Percentiles rank a stretch among this genome's conserved stretches.
These are phyloP conservation scores for Solea solea DNA, from an alignment of 2,113 vertebrate species.

Conservation along the genomic window DNA sequence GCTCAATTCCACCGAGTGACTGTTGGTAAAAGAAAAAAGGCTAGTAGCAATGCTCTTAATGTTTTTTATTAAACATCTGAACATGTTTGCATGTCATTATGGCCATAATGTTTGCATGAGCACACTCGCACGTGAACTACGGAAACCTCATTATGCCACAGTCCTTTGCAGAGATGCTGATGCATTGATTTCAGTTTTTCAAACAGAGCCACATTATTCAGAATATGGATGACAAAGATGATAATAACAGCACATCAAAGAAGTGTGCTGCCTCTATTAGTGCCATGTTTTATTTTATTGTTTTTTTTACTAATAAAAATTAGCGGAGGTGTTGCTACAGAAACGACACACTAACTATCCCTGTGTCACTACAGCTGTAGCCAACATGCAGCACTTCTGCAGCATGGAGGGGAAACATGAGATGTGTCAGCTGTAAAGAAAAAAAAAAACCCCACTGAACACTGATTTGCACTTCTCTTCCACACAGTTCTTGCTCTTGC, in stretches of 20 bases:
- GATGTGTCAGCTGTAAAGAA: slow-evolving; percentile 31
- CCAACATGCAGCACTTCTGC: slow-evolving; percentile 7
- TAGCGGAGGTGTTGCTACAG: not conserved
- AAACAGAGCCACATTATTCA: slow-evolving; percentile 2
- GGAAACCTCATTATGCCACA: slow-evolving; percentile 14
- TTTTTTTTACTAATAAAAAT: too few species aligned
- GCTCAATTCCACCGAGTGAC: slow-evolving; percentile 54
- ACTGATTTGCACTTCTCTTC: slow-evolving; percentile 20
- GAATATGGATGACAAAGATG: slow-evolving; percentile 6
- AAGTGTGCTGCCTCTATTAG: not conserved
- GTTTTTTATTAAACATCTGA: slow-evolving; percentile 71
- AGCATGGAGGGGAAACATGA: slow-evolving; percentile 28
- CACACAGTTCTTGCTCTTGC: slow-evolving; percentile 32
- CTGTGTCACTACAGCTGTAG: slow-evolving; percentile 6
- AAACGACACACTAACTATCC: not conserved
- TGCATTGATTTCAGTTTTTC: slow-evolving; percentile 29
- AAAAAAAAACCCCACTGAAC: slow-evolving; percentile 17
- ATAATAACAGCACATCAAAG: slow-evolving; percentile 5
- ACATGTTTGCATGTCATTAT: slow-evolving; percentile 42
- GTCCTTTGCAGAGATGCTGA: not conserved
- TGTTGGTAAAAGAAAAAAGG: slow-evolving; percentile 64
- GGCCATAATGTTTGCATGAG: slow-evolving; percentile 50
- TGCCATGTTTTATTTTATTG: not conserved
- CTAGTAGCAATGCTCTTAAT: slow-evolving; percentile 63
- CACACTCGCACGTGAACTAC: slow-evolving; percentile 25